These are phyloP conservation scores for Biston betularia DNA, from an alignment of 2,888 invertebrate genomes.

Conservation along the genomic window DNA sequence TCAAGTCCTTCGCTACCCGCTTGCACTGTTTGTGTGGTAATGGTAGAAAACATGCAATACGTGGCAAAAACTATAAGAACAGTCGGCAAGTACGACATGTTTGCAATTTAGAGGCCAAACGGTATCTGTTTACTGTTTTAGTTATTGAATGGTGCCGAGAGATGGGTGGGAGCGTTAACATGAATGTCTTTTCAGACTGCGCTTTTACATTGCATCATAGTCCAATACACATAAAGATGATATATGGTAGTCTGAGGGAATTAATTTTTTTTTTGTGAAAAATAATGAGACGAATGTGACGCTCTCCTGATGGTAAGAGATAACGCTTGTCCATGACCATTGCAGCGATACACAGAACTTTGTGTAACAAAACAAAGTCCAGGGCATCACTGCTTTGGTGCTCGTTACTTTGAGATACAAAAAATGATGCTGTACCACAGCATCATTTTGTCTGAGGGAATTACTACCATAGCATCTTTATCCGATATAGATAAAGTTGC, in stretches of 20 bases:
- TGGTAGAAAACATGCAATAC: background rate
- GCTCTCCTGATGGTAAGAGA: no score
- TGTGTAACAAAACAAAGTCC: no score
- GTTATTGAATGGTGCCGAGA: conserved; percentile 5
- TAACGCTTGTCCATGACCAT: no score
- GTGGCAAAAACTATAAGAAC: conserved; percentile 6
- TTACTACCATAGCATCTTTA: no score
- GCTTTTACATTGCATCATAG: background rate
- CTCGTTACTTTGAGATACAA: no score
- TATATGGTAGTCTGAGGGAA: background rate
- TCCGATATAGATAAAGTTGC: no score
- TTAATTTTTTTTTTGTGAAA: no score
- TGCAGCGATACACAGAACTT: no score
- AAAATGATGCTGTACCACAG: no score
- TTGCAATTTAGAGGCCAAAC: conserved; percentile 2
- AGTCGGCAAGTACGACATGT: conserved; percentile 10
- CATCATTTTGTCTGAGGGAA: no score
- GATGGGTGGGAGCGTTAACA: conserved; percentile 8
- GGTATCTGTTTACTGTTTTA: conserved; percentile 7
- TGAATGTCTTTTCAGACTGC: background rate
- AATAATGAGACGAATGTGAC: no score
- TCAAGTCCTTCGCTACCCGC: background rate
- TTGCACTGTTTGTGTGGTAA: background rate
- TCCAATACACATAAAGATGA: background rate
- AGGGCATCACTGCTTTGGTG: no score